A percentile compares a stretch with the other conserved stretches of the same genome.
phyloP scores from a whole-genome alignment of 64 coral and sea anemone genomes.

The Pachyseris speciosa region DNA sequence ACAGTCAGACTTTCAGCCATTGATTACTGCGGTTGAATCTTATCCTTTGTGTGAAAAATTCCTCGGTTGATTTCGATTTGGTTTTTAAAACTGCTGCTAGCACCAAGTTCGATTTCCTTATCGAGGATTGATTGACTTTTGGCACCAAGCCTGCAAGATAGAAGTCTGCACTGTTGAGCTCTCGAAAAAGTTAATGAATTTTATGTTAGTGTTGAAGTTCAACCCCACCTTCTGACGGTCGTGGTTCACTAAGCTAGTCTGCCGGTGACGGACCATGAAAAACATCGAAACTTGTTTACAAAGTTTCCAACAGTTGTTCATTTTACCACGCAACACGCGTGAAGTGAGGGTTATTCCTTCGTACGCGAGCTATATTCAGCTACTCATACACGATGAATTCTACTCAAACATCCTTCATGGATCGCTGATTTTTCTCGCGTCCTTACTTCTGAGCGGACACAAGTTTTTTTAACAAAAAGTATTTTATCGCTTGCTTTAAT shows the following conservation, averaged over 20 bases:
- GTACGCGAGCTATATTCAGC: neutral
- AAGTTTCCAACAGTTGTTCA: neutral
- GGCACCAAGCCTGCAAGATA: neutral
- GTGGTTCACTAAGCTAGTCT: neutral
- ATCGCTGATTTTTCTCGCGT: neutral
- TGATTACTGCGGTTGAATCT: neutral
- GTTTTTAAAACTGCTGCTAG: neutral
- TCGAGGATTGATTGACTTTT: neutral
- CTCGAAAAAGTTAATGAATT: neutral
- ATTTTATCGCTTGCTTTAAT: conserved; percentile 10
- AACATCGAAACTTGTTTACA: neutral
- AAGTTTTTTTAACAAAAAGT: neutral
- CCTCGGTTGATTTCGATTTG: neutral
- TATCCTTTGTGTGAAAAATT: neutral
- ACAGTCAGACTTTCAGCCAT: neutral
- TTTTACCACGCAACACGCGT: neutral
- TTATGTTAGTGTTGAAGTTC: neutral
- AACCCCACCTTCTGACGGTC: neutral
- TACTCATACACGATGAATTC: neutral
- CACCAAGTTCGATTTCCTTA: neutral
- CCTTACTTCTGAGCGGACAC: neutral
- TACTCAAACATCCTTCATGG: neutral
- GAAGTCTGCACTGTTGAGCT: neutral
- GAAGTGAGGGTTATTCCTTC: neutral
- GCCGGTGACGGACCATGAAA: neutral